These are phyloP conservation scores for Maylandia zebra DNA, from an alignment of 2,113 vertebrate species.

Conservation along the genomic window DNA sequence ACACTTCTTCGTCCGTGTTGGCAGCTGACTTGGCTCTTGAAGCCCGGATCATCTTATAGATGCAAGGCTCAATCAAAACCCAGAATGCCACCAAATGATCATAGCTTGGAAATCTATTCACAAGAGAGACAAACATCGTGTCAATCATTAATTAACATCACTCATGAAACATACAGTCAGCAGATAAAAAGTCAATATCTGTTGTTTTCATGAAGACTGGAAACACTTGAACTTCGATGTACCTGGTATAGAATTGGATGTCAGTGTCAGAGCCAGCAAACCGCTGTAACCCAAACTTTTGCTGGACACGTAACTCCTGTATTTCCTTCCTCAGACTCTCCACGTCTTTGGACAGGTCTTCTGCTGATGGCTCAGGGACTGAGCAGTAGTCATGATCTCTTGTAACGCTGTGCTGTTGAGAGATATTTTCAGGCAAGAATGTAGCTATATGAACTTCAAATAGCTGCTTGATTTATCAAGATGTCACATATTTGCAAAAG, in stretches of 20 bases:
- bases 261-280: background rate
- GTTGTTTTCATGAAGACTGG: background rate
- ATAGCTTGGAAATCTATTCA: too few relatives aligned
- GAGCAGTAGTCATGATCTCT: background rate
- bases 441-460: fast-evolving
- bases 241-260: background rate
- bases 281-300: fast-evolving
- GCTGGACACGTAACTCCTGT: fast-evolving
- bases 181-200: too few relatives aligned
- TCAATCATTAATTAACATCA: too few relatives aligned
- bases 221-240: background rate
- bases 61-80: too few relatives aligned
- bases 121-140: too few relatives aligned
- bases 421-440: background rate
- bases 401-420: background rate
- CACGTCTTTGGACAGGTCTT: background rate
- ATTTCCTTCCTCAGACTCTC: background rate
- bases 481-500: fast-evolving
- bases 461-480: background rate
- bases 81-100: too few relatives aligned
- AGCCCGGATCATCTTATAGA: fast-evolving
- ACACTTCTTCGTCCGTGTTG: fast-evolving
- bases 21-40: too few relatives aligned
- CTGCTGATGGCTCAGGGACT: fast-evolving
- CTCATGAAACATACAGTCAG: too few relatives aligned